These are phyloP conservation scores for Cancer borealis DNA, from an alignment of 2,888 invertebrate species.

Conservation along the genomic window DNA sequence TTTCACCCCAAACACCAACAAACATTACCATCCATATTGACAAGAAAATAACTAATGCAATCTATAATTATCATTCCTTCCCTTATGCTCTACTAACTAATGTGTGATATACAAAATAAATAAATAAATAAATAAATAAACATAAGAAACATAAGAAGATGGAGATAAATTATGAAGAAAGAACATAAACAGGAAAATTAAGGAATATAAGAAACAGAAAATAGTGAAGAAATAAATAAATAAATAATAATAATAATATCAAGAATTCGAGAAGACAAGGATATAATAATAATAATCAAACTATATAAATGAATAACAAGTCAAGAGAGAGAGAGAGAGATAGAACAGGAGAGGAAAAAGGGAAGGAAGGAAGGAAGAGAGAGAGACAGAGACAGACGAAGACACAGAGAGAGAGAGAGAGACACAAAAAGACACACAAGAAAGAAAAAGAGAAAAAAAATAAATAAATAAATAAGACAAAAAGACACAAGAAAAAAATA, in stretches of 20 bases:
- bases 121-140: background rate
- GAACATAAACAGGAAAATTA: conserved; percentile 4
- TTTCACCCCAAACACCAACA: background rate
- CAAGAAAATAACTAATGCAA: no score
- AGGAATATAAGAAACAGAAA: background rate
- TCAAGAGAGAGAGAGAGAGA: background rate
- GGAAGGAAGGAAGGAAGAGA: background rate
- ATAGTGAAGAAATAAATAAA: background rate
- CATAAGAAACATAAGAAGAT: background rate
- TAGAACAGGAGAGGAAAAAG: background rate
- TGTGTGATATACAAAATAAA: no score
- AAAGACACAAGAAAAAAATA: background rate
- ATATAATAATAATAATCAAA: background rate
- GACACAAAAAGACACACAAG: background rate
- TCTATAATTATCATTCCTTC: no score
- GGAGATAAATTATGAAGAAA: background rate
- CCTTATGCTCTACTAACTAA: no score
- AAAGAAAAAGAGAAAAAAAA: background rate
- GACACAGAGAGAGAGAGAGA: background rate
- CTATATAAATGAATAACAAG: background rate
- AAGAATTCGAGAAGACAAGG: no score
- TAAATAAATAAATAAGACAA: background rate
- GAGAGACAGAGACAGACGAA: background rate
- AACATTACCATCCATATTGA: background rate
- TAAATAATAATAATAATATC: background rate